Evolutionary conservation across 2,888 invertebrate genomes (phyloP), one percentile per base, ranked within the genome.

Genomic region (Phragmatobia fuliginosa): DNA sequence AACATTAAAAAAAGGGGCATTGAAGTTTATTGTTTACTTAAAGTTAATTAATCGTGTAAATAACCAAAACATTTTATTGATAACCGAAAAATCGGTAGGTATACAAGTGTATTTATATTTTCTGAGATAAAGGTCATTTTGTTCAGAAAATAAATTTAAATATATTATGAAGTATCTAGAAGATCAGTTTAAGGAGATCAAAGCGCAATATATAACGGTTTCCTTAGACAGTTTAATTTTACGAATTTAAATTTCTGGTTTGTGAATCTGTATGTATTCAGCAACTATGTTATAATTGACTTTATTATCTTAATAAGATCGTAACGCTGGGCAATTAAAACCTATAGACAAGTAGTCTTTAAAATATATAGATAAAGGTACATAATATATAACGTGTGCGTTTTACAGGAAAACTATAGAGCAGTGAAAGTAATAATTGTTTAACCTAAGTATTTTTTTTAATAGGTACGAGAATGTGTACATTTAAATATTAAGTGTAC

Each of bases 401-500:
- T 18, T 16, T 56, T 14, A 3, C 49, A n/a, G 2, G 49, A n/a
- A 56, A 28, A 56, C 5, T 3, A 5, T 28, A 16, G 49, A 2
- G 6, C 10, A 52, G 28, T 11, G 28, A 52, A 25, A 56, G 16
- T 56, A 56, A 6, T 56, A 56, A 56, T 28, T 1, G 25, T 28
- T 11, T 28, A 56, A 56, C 49, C 0, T n/a, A 52, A 25, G 25
- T n/a, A 52, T 4, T 25, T 4, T 14, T 4, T 25, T 14, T 52
- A 52, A 11, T 14, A 52, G 14, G 52, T 52, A 52, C 28, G 56
- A 56, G 25, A 28, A 28, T 28, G 56, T 56, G 56, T 28, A 56
- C 45, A 49, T 49, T n/a, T n/a, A 49, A 49, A n/a, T 49, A 16
- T 56, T 28, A 56, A 56, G 56, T 56, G 16, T 56, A 56, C 56